Base-by-base conservation (phyloP, 2,113 vertebrate genomes). In the Numida meleagris region DNA sequence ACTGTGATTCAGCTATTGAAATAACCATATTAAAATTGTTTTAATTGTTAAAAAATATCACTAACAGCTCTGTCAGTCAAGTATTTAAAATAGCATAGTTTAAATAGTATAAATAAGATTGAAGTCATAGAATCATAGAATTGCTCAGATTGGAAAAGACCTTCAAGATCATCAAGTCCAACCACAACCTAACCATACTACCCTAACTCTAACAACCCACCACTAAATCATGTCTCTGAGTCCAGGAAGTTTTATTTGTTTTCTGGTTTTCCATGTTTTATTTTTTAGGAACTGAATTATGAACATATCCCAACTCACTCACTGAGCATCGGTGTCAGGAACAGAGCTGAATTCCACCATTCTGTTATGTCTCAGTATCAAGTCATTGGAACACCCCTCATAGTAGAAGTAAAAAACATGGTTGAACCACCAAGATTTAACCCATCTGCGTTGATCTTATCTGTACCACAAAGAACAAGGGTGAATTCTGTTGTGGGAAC, bases 241-340 rank as follows among this genome's bases (percentile, higher is more conserved):
- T 59, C n/a, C 18, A 14, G 17, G 38, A 71, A 13, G 14, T 82
- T 82, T 62, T 67, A 61, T 36, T 53, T 42, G 59, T 59, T 66
- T 73, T 38, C 74, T 67, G 51, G 27, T 82, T 87, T 34, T 96
- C 72, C 63, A 48, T 73, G 78, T 53, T 85, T 81, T 84, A 65
- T 72, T 29, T 96, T 94, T 93, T 93, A 99, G 99, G 94, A 95
- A 65, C 82, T 99, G 83, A 98, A 99, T 97, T 99, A 98, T 72
- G 99, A 99, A 95, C 91, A 98, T 36, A 45, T 98, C 7, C 97
- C 97, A 70, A 89, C 63, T 58, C 53, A 98, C 27, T 88, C 98
- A 18, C 95, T 99, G 75, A 66, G 83, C 14, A 96, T 99, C 40
- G 95, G 92, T 20, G 98, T 99, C 65, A 95, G 95, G 89, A 99